Conservation (phyloP, 2,113 vertebrate species). For the Riparia riparia region DNA sequence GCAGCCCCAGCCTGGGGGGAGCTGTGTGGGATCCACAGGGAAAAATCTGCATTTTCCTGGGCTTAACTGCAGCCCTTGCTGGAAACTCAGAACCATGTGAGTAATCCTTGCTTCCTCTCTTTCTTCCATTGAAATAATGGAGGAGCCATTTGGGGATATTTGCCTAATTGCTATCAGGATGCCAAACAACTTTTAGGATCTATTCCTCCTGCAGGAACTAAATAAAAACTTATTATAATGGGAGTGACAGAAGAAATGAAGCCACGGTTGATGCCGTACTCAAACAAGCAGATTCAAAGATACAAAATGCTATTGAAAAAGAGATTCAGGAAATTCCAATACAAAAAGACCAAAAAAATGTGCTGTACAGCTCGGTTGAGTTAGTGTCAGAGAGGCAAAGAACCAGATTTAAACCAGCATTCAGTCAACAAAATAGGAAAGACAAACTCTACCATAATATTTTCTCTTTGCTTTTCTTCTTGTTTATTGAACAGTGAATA, state of each 20-base stretch:
- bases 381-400: neutral
- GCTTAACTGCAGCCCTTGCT: neutral
- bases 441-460: neutral
- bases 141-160: neutral
- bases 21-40: neutral
- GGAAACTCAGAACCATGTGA: neutral
- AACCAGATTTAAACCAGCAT: neutral
- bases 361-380: constrained; percentile 24
- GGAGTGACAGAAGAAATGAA: neutral
- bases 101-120: neutral
- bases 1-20: neutral
- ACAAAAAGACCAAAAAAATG: constrained; percentile 36
- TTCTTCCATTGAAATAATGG: neutral
- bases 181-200: constrained; percentile 1
- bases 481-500: neutral
- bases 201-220: neutral
- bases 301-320: neutral
- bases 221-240: neutral
- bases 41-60: neutral
- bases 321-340: neutral
- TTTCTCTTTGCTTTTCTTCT: neutral
- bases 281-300: neutral
- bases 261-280: neutral
- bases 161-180: neutral
- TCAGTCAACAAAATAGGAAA: neutral